A percentile compares a stretch with the other conserved stretches of the same genome.
Evolutionary conservation across 2,797 vertebrate genomes (phyloP).

Genomic region (Trematomus bernacchii): DNA sequence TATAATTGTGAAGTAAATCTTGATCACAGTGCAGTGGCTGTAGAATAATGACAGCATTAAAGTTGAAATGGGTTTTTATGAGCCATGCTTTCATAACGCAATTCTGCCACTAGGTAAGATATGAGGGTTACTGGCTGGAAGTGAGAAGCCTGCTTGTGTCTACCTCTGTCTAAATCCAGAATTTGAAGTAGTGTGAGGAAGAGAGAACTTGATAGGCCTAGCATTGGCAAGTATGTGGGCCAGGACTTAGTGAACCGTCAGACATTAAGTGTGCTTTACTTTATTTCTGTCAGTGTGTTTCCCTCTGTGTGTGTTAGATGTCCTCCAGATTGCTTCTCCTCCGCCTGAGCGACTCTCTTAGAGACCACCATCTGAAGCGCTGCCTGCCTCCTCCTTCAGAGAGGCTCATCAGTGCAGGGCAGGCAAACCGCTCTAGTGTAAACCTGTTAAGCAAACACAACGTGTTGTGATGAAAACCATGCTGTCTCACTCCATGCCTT

Average conservation of each 20-base stretch:
- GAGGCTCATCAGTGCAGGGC: slow-evolving; percentile 32
- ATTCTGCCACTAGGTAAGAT: no score
- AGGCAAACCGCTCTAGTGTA: slow-evolving; percentile 49
- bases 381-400: slow-evolving; percentile 43
- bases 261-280: neutral
- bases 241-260: neutral
- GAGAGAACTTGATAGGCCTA: no score
- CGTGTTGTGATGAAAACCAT: slow-evolving; percentile 66
- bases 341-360: slow-evolving; percentile 20
- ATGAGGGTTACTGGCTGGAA: no score
- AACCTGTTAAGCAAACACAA: slow-evolving; percentile 70
- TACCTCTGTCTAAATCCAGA: no score
- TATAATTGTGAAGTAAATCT: no score
- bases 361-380: slow-evolving; percentile 19
- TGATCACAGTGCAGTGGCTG: no score
- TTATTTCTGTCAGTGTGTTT: neutral
- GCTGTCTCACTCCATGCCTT: slow-evolving; percentile 48
- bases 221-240: neutral
- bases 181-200: neutral
- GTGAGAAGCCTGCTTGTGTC: no score
- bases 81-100: no score
- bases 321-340: slow-evolving; percentile 35
- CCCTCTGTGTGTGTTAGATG: slow-evolving; percentile 10
- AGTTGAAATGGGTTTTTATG: no score
- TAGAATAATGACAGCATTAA: no score